Percentiles rank a stretch among this genome's conserved stretches.
These are phyloP conservation scores for Cyprinodon brontotheroides DNA, from an alignment of 2,113 vertebrate genomes.

Conservation along the genomic window DNA sequence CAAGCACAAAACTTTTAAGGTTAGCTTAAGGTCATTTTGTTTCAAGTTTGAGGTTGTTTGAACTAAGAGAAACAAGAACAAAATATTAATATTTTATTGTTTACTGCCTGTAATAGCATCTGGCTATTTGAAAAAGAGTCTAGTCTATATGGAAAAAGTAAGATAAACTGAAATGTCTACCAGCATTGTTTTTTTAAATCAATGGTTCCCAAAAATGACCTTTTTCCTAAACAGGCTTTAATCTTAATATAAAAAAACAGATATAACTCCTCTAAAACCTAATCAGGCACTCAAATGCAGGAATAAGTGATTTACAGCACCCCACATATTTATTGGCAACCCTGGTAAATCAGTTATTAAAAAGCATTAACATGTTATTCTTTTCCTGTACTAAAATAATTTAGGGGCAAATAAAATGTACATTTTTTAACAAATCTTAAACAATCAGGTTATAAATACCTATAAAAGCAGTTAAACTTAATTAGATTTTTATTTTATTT, in stretches of 20 bases:
- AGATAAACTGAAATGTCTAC: conserved; percentile 31
- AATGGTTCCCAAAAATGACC: neutral
- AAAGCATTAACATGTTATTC: no score
- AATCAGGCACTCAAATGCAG: conserved; percentile 59
- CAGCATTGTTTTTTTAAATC: conserved; percentile 26
- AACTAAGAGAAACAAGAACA: conserved; percentile 46
- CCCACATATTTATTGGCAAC: neutral
- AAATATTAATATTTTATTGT: conserved; percentile 26
- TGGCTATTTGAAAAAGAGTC: conserved; percentile 29
- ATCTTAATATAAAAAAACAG: conserved; percentile 20
- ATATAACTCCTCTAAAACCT: conserved; percentile 32
- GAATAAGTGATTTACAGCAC: conserved; percentile 29
- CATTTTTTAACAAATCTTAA: no score
- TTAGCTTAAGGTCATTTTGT: conserved; percentile 66
- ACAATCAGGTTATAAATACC: neutral
- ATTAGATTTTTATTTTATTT: neutral
- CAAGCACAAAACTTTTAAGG: conserved; percentile 57
- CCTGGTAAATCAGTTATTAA: neutral
- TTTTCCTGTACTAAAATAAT: no score
- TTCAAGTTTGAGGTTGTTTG: conserved; percentile 82
- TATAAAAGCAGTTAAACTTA: neutral
- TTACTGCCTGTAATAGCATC: conserved; percentile 47
- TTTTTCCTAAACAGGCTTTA: conserved; percentile 41
- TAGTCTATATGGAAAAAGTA: conserved; percentile 21
- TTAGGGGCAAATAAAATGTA: no score